Percentiles rank a stretch among this genome's conserved stretches.
Conservation (phyloP, 2,797 vertebrate species). For the Gymnodraco acuticeps region DNA sequence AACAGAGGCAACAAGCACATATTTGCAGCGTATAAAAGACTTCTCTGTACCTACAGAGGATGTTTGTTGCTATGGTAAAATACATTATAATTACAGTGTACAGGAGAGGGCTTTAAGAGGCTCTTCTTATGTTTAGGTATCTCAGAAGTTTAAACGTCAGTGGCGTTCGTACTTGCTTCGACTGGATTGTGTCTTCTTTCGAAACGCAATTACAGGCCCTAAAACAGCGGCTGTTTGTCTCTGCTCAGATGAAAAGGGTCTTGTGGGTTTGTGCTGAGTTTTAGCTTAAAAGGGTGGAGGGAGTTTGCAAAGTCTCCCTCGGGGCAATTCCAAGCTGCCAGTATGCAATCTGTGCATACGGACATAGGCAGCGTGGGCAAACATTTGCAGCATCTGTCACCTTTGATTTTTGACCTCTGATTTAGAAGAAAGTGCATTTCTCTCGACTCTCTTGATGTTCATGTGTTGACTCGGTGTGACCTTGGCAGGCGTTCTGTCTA, state of each 20-base stretch:
- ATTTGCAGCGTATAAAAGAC: constrained; percentile 23
- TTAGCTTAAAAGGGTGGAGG: constrained; percentile 47
- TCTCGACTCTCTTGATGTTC: not conserved
- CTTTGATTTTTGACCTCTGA: constrained; percentile 21
- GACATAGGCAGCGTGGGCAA: constrained; percentile 12
- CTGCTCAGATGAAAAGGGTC: constrained; percentile 39
- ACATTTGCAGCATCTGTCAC: constrained; percentile 46
- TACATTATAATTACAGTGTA: constrained; percentile 60
- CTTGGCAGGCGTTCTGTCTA: not conserved
- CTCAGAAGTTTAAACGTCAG: constrained; percentile 48
- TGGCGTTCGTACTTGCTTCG: constrained; percentile 46
- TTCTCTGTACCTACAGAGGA: not conserved
- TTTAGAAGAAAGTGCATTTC: constrained; percentile 10
- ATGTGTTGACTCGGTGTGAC: constrained; percentile 10
- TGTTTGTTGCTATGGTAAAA: constrained; percentile 45
- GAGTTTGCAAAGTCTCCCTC: constrained; percentile 36
- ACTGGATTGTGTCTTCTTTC: constrained; percentile 34
- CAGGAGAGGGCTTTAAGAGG: constrained; percentile 36
- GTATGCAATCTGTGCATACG: constrained; percentile 32
- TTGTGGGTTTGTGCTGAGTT: constrained; percentile 22
- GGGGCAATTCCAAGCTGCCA: constrained; percentile 41
- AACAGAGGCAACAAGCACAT: constrained; percentile 7
- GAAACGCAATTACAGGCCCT: constrained; percentile 67
- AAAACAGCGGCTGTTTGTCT: constrained; percentile 54
- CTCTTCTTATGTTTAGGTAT: constrained; percentile 32